A percentile compares a stretch with the other conserved stretches of the same genome.
Evolutionary conservation across 2,888 invertebrate species (phyloP).

Genomic region (Meganola albula): DNA sequence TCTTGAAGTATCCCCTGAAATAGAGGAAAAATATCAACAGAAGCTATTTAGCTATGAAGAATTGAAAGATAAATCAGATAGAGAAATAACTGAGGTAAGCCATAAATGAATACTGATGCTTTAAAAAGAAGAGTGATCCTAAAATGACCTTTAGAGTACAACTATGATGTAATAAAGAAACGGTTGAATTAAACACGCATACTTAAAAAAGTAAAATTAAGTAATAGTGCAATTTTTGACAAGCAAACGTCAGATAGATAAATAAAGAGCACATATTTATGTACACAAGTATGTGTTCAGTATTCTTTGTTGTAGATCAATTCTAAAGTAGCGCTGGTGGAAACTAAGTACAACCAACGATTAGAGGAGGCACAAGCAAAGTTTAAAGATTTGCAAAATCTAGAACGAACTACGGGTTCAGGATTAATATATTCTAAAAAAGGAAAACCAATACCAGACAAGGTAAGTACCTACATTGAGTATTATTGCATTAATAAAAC

Average conservation of each 20-base stretch:
- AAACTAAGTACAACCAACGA: constrained; percentile 38
- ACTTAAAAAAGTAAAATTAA: too few relatives aligned
- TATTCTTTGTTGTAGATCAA: constrained; percentile 49
- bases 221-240: too few relatives aligned
- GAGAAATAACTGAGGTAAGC: constrained; percentile 55
- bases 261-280: too few relatives aligned
- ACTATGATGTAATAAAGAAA: too few relatives aligned
- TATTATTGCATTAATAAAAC: too few relatives aligned
- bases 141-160: too few relatives aligned
- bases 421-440: constrained; percentile 67
- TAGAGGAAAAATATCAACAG: constrained; percentile 65
- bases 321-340: constrained; percentile 46
- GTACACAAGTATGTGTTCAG: too few relatives aligned
- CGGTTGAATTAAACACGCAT: too few relatives aligned
- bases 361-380: constrained; percentile 45
- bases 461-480: constrained; percentile 45
- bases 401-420: constrained; percentile 54
- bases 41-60: constrained; percentile 55
- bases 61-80: constrained; percentile 54
- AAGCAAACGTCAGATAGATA: too few relatives aligned
- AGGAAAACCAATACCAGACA: constrained; percentile 70
- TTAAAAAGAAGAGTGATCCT: too few relatives aligned
- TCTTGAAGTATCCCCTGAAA: constrained; percentile 49
- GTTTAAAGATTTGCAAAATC: constrained; percentile 51
- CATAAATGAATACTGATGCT: not conserved